These are phyloP conservation scores for Porites australiensis DNA, from an alignment of 64 coral and sea anemone genomes.

Conservation along the genomic window DNA sequence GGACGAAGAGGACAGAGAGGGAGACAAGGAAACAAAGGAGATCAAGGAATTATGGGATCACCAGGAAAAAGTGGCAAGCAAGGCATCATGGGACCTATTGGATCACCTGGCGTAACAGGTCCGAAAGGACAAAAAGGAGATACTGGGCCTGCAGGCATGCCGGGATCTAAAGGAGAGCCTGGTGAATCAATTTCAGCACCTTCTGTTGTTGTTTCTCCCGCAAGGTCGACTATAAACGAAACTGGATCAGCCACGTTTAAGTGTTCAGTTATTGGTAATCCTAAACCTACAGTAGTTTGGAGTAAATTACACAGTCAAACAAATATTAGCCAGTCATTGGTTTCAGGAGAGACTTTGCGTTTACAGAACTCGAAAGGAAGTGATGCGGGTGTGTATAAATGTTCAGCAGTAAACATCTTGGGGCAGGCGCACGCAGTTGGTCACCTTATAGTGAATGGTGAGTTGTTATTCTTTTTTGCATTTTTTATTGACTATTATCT, in stretches of 20 bases:
- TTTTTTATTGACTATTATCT: no score
- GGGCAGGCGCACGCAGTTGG: background rate
- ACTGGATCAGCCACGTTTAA: background rate
- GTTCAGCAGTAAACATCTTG: conserved; percentile 37
- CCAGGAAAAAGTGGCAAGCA: conserved; percentile 20
- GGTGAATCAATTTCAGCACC: conserved; percentile 13
- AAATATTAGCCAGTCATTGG: background rate
- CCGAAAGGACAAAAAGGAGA: conserved; percentile 29
- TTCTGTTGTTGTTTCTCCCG: conserved; percentile 28
- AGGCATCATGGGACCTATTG: conserved; percentile 1
- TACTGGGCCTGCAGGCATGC: conserved; percentile 27
- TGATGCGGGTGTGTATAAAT: conserved; percentile 47
- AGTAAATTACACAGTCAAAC: conserved; percentile 51
- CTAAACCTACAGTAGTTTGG: conserved; percentile 59
- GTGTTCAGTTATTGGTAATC: conserved; percentile 60
- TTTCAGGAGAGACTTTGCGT: background rate
- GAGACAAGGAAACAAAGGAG: conserved; percentile 20
- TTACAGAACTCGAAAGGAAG: conserved; percentile 30
- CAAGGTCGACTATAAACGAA: conserved; percentile 22
- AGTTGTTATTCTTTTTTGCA: background rate
- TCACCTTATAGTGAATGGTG: conserved; percentile 30
- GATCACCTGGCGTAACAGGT: conserved; percentile 5
- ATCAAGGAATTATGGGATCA: conserved; percentile 26
- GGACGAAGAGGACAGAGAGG: conserved; percentile 18
- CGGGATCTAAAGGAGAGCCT: conserved; percentile 27